Evolutionary conservation across 2,888 invertebrate species (phyloP).

Genomic region (Amorpha juglandis): DNA sequence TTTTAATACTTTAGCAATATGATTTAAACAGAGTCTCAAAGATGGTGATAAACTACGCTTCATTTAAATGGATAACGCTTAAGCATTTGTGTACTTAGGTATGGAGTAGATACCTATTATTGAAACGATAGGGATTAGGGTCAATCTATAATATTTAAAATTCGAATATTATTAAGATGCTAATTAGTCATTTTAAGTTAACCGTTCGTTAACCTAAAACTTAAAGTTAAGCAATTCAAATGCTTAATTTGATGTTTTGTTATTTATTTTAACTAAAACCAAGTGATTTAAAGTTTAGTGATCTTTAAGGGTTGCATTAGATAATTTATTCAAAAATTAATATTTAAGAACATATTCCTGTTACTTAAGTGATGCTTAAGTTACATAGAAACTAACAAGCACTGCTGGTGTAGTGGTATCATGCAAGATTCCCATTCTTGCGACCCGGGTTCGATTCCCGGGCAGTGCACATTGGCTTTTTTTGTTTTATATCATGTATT

Average conservation of each 20-base stretch:
- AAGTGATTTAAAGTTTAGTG: too few species aligned
- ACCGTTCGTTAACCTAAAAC: background rate
- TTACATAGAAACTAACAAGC: constrained; percentile 62
- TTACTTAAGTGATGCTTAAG: background rate
- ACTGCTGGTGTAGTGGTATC: constrained; percentile 99
- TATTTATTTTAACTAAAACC: too few species aligned
- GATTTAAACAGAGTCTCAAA: background rate
- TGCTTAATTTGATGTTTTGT: too few species aligned
- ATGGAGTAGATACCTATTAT: too few species aligned
- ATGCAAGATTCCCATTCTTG: constrained; percentile 99
- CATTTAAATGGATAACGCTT: background rate
- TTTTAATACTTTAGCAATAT: background rate
- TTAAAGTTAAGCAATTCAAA: too few species aligned
- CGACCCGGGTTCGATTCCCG: constrained; percentile 98
- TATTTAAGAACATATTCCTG: background rate
- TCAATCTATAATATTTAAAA: too few species aligned
- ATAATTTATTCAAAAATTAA: too few species aligned
- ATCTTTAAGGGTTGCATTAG: too few species aligned
- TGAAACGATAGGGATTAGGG: too few species aligned
- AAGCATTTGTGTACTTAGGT: background rate
- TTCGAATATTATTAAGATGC: background rate
- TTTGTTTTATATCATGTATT: background rate
- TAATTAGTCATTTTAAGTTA: background rate
- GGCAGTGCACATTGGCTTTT: constrained; percentile 87
- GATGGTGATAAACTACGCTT: background rate